Evolutionary conservation across 2,888 invertebrate genomes (phyloP).

Genomic region (Blera fallax): DNA sequence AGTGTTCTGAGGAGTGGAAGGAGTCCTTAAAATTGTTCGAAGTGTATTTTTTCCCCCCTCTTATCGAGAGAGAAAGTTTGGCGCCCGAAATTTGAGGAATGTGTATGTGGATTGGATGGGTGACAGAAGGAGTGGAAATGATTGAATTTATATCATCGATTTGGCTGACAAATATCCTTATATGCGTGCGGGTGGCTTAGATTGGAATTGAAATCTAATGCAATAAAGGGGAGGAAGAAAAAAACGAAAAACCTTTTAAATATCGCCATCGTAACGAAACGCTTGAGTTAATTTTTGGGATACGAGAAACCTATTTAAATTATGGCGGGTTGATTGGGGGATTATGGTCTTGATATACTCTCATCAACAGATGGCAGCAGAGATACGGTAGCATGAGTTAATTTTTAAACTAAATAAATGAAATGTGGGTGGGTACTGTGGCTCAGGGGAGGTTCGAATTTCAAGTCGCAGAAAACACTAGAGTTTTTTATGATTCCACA

Average conservation of each 20-base stretch:
- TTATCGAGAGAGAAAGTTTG: background rate
- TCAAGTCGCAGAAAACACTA: too few species aligned
- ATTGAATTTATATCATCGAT: conserved; percentile 14
- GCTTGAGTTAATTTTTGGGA: background rate
- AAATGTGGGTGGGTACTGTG: too few species aligned
- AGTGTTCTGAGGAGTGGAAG: background rate
- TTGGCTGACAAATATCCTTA: background rate
- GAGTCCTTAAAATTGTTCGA: background rate
- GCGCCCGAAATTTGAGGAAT: background rate
- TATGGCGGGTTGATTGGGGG: background rate
- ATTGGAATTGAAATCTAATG: background rate
- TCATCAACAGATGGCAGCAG: background rate
- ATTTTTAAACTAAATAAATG: too few species aligned
- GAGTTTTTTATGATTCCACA: too few species aligned
- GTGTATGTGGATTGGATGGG: background rate
- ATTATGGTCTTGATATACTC: background rate
- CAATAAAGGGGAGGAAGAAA: background rate
- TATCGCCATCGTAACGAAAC: background rate
- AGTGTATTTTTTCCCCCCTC: background rate
- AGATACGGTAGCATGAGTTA: background rate
- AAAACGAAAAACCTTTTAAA: background rate
- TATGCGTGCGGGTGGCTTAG: background rate
- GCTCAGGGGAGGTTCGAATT: too few species aligned
- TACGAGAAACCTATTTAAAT: background rate
- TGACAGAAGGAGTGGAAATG: background rate